Percentiles rank a stretch among this genome's conserved stretches.
phyloP scores from a whole-genome alignment of 2,888 invertebrate species.

The Chaetogeoica ovagalla region DNA sequence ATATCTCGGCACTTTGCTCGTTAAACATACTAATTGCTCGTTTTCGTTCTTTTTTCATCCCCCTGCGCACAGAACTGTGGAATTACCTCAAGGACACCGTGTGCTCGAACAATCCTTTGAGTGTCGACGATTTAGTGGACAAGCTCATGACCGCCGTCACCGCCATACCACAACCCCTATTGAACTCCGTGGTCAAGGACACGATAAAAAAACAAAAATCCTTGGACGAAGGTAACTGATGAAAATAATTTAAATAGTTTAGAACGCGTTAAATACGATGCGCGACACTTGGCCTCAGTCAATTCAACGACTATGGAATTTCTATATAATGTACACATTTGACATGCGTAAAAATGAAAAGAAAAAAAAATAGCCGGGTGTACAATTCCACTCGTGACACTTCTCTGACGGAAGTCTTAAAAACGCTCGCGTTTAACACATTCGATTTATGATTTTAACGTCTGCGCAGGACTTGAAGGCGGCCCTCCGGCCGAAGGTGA shows the following conservation, averaged over 20 bases:
- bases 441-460: too few relatives aligned
- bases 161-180: slow-evolving; percentile 56
- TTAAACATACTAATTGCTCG: too few relatives aligned
- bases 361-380: too few relatives aligned
- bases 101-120: slow-evolving; percentile 56
- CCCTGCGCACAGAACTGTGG: slow-evolving; percentile 56
- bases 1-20: neutral
- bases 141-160: slow-evolving; percentile 57
- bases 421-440: too few relatives aligned
- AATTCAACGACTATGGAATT: too few relatives aligned
- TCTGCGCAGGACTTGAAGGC: slow-evolving; percentile 51
- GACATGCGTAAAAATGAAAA: too few relatives aligned
- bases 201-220: slow-evolving; percentile 57
- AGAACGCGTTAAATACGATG: too few relatives aligned
- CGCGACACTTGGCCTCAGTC: too few relatives aligned
- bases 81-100: slow-evolving; percentile 57
- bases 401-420: too few relatives aligned
- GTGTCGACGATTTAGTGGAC: slow-evolving; percentile 56
- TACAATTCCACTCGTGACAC: too few relatives aligned
- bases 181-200: slow-evolving; percentile 57
- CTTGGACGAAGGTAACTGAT: slow-evolving; percentile 53
- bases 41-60: neutral
- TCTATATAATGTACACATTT: too few relatives aligned
- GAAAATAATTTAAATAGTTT: neutral
- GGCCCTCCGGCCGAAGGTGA: slow-evolving; percentile 55